phyloP scores from a whole-genome alignment of 2,888 invertebrate genomes.

The Serripes groenlandicus region DNA sequence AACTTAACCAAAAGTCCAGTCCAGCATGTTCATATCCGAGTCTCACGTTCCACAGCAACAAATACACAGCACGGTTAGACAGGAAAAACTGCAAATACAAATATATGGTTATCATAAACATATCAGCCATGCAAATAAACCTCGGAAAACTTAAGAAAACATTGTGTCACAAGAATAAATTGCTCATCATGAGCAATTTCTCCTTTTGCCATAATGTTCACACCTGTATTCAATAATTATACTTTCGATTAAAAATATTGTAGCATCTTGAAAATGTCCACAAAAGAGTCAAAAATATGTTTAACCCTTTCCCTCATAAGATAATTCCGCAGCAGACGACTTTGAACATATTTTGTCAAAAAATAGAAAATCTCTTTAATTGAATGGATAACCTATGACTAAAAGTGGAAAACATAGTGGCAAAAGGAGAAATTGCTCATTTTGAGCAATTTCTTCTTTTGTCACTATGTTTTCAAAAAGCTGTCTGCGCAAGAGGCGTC shows the following conservation, averaged over 20 bases:
- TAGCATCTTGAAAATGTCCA: not conserved
- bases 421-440: too few species aligned
- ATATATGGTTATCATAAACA: not conserved
- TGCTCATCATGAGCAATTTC: not conserved
- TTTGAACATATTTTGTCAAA: not conserved
- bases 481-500: too few species aligned
- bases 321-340: not conserved
- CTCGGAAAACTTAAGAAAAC: not conserved
- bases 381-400: too few species aligned
- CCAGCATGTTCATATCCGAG: constrained; percentile 86
- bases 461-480: too few species aligned
- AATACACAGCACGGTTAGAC: constrained; percentile 84
- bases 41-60: constrained; percentile 84
- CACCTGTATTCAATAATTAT: not conserved
- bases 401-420: too few species aligned
- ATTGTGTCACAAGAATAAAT: not conserved
- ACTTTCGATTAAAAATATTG: not conserved
- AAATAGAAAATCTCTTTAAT: too few species aligned
- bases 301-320: not conserved
- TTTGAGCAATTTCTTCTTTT: too few species aligned
- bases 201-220: not conserved
- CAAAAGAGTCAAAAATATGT: not conserved
- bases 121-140: not conserved
- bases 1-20: constrained; percentile 85
- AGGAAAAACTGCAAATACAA: constrained; percentile 81